A percentile compares a stretch with the other conserved stretches of the same genome.
These are phyloP conservation scores for Oreonectes daqikongensis DNA, from an alignment of 2,797 vertebrate species.

Conservation along the genomic window DNA sequence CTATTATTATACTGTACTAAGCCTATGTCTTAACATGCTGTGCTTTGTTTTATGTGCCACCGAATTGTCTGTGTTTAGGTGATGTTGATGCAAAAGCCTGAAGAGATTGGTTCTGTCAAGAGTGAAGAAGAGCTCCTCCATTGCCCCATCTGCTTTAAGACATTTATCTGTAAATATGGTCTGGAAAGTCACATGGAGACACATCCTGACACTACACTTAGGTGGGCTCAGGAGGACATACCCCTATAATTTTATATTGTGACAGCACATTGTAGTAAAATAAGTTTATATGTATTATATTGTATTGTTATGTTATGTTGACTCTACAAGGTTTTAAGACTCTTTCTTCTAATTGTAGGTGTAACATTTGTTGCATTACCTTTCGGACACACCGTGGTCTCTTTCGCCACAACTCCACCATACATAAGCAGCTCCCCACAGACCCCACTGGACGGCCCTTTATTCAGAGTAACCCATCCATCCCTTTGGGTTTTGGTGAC, in stretches of 20 bases:
- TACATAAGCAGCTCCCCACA: slow-evolving; percentile 92
- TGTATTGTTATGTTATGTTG: background rate
- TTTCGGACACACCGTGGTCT: slow-evolving; percentile 95
- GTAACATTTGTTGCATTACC: slow-evolving; percentile 91
- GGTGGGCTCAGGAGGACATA: slow-evolving; percentile 69
- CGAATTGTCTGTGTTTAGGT: slow-evolving; percentile 29
- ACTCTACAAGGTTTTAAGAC: background rate
- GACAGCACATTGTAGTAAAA: background rate
- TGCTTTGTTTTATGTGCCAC: background rate
- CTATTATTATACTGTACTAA: background rate
- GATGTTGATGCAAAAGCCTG: slow-evolving; percentile 34
- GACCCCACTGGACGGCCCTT: slow-evolving; percentile 90
- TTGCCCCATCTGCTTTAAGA: slow-evolving; percentile 94
- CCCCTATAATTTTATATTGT: background rate
- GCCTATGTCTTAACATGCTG: background rate
- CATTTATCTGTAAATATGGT: slow-evolving; percentile 89
- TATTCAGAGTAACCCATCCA: slow-evolving; percentile 96
- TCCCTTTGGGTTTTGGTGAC: slow-evolving; percentile 95
- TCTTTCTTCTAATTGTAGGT: slow-evolving; percentile 73
- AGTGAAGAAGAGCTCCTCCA: slow-evolving; percentile 83
- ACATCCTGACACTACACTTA: slow-evolving; percentile 90
- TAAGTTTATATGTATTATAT: background rate
- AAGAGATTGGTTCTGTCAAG: slow-evolving; percentile 71
- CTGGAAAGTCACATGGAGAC: slow-evolving; percentile 95
- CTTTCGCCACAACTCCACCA: slow-evolving; percentile 89